Base-by-base conservation (phyloP, 2,113 vertebrate genomes). In the Melanostigma gelatinosum region DNA sequence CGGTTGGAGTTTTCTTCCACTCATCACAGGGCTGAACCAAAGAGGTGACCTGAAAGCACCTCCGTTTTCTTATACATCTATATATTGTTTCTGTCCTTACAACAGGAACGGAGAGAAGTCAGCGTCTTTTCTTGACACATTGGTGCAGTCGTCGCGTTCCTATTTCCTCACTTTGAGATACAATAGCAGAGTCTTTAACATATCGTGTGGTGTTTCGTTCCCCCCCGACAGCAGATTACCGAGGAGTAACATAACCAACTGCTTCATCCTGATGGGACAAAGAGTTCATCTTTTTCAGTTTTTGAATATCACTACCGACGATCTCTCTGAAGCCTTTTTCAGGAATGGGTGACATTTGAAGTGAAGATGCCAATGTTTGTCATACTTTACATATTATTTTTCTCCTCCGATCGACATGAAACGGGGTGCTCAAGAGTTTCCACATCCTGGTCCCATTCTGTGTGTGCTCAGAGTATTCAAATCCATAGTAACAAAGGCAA, bases 11-110 rank as follows among this genome's bases (percentile, higher is more conserved):
- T 86, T 87, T 87, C 83, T 91, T 90, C 64, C 90, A 80, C 81
- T 88, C 86, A 89, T 82, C 76, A 83, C 86, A 80, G 84, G 85
- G 86, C 91, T 91, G 80, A 94, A 92, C 90, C 86, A 88, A 93
- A 92, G 84, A 92, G 91, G 92, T 90, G 87, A 89, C 81, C 87
- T 79, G 70, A 92, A 86, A 82, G 77, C 88, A 62, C 87, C 91
- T 91, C 88, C 72, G 36, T 84, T 80, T 87, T 83, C 52, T 85
- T 75, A 32, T 20, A 12, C 27, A 27, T n/a, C 9, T 57, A 15
- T 29, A 8, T 57, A 3, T 61, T 71, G 70, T 34, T 69, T 57
- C 79, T 54, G 36, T 78, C 13, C 27, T 85, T 13, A 34, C 38
- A 63, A 66, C 13, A 55, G 78, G 50, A 77, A 90, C 60, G 42